Base-by-base conservation (phyloP, 2,113 vertebrate genomes). In the Calidris pygmaea region DNA sequence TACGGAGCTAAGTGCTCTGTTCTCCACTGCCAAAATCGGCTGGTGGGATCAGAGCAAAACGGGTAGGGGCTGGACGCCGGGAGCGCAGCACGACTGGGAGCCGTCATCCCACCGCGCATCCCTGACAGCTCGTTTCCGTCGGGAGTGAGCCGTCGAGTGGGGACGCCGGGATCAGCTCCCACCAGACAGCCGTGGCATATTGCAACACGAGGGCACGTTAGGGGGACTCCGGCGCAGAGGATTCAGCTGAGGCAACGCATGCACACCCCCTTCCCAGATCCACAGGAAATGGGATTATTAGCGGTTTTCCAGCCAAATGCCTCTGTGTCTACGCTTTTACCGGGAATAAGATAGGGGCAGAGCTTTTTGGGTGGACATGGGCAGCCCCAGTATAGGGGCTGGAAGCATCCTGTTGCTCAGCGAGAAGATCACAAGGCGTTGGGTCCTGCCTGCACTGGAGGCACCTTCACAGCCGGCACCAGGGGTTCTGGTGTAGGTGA, bases 1-100 rank as follows among this genome's bases (percentile, higher is more conserved):
- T 37, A 9, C 20, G 2, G 89, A 66, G 14, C 0, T 2, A 4
- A 10, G 41, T 17, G 30, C 65, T 39, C 18, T 1, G 0, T 34
- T 70, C 6, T 6, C 60, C 4, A 3, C 52, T 89, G 73, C 73
- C 73, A 32, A 17, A 80, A 71, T 26, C 3, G 3, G 21, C 48
- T 21, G 39, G 5, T 65, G 55, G 59, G 35, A 29, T 52, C 59
- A 35, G 76, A 82, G 37, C 43, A 68, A 30, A 77, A 6, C 20
- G 9, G 55, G 86, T 80, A 53, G 0, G 8, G 67, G 48, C 63
- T 80, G 67, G 43, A 1, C 0, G 0, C 45, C 0, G 23, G 73
- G 39, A 70, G 39, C 10, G 1, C 66, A 79, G 72, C 43, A n/a
- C 83, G 75, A 68, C 85, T 93, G 83, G 91, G 43, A 68, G 55